phyloP scores from a whole-genome alignment of 2,888 invertebrate species.

The Hyposoter didymator region DNA sequence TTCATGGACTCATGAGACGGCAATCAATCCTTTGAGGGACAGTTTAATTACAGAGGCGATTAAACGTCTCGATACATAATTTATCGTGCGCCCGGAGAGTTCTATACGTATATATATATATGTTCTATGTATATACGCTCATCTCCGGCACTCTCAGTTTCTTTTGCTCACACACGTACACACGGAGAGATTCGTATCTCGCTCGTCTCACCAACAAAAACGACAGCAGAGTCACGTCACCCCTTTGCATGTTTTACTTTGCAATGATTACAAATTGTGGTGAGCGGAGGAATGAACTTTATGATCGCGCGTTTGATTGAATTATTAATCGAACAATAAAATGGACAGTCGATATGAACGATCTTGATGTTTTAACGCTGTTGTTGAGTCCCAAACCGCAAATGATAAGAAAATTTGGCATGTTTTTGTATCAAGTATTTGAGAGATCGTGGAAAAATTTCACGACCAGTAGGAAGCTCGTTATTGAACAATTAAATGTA shows the following conservation, averaged over 20 bases:
- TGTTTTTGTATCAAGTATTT: too few species aligned
- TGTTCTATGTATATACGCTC: constrained; percentile 1
- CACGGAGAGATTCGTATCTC: not conserved
- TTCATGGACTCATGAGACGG: constrained; percentile 84
- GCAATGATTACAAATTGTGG: constrained; percentile 12
- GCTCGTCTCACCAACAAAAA: constrained; percentile 11
- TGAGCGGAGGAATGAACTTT: constrained; percentile 5
- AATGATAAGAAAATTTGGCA: too few species aligned
- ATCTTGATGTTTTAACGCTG: not conserved
- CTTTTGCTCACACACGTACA: not conserved
- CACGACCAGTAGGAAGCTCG: too few species aligned
- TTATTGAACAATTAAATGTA: too few species aligned
- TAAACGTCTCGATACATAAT: constrained; percentile 84
- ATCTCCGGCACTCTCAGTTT: constrained; percentile 24
- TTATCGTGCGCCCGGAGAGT: constrained; percentile 58
- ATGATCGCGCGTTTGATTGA: constrained; percentile 1
- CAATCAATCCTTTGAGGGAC: constrained; percentile 84
- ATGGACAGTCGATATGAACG: not conserved
- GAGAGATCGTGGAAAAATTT: too few species aligned
- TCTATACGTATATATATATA: not conserved
- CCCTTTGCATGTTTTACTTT: not conserved
- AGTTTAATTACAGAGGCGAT: constrained; percentile 84
- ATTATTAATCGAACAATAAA: not conserved
- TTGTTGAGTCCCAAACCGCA: too few species aligned
- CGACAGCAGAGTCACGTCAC: constrained; percentile 13